These are phyloP conservation scores for Erebia aethiops DNA, from an alignment of 2,888 invertebrate genomes.

Conservation along the genomic window DNA sequence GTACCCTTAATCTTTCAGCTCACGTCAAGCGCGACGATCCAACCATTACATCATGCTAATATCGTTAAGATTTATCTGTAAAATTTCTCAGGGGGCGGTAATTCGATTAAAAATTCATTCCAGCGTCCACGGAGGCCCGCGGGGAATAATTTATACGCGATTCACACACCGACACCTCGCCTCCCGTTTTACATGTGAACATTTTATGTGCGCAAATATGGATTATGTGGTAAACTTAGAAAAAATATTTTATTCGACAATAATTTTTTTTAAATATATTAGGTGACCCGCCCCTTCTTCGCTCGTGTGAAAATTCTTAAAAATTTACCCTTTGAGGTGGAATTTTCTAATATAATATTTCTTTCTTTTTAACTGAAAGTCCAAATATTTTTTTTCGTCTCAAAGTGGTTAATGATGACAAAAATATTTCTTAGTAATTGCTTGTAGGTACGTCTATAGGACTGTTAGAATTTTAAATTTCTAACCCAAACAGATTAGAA, in stretches of 20 bases:
- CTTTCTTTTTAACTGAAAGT: too few relatives aligned
- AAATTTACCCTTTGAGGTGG: too few relatives aligned
- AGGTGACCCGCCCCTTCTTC: background rate
- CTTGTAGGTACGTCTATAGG: too few relatives aligned
- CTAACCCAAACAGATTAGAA: too few relatives aligned
- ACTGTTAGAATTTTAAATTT: too few relatives aligned
- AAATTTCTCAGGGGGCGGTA: conserved; percentile 76
- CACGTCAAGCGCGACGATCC: conserved; percentile 47
- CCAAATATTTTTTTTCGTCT: too few relatives aligned
- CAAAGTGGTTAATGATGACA: too few relatives aligned
- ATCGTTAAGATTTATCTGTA: conserved; percentile 70
- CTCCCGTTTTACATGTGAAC: conserved; percentile 34
- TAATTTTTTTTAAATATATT: background rate
- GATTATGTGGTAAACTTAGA: conserved; percentile 10
- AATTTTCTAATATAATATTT: too few relatives aligned
- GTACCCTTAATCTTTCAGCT: conserved; percentile 17
- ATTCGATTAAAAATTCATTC: conserved; percentile 84
- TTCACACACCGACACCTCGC: conserved; percentile 73
- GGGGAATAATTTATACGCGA: conserved; percentile 81
- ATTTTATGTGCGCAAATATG: conserved; percentile 15
- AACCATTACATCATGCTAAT: conserved; percentile 59
- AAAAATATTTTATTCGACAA: background rate
- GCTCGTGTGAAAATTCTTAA: background rate
- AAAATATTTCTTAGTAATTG: too few relatives aligned
- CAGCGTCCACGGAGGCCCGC: conserved; percentile 69